phyloP scores from a whole-genome alignment of 2,797 vertebrate genomes.

The Alca torda region DNA sequence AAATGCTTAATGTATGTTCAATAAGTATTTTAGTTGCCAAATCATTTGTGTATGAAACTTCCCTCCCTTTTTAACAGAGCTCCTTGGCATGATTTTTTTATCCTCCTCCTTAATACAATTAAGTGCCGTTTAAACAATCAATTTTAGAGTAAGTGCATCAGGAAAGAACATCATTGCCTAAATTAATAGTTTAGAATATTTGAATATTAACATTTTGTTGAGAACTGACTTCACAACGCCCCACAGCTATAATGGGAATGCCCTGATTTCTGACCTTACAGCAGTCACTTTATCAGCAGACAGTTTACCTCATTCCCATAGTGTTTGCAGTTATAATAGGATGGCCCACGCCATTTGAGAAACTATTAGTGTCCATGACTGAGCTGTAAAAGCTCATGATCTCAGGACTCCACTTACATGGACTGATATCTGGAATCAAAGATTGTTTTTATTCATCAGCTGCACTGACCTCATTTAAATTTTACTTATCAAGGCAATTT shows the following conservation, averaged over 20 bases:
- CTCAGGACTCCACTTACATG: background rate
- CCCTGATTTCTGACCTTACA: background rate
- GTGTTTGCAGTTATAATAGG: background rate
- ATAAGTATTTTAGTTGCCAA: background rate
- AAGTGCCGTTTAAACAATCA: background rate
- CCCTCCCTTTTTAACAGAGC: background rate
- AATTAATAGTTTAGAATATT: background rate
- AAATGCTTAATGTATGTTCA: background rate
- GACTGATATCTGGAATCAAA: background rate
- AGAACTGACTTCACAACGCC: background rate
- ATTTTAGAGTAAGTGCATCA: background rate
- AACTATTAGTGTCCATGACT: background rate
- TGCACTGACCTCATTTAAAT: background rate
- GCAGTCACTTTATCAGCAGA: background rate
- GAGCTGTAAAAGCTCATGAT: background rate
- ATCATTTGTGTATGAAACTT: background rate
- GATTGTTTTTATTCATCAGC: background rate
- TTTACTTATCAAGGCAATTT: background rate
- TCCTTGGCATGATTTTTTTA: background rate
- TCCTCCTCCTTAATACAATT: background rate
- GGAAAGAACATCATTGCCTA: background rate
- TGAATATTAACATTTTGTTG: background rate
- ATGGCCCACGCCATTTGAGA: background rate
- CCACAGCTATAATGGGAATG: background rate
- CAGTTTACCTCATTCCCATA: background rate